phyloP scores from a whole-genome alignment of 2,888 invertebrate species.

The Scaptomyza flava region DNA sequence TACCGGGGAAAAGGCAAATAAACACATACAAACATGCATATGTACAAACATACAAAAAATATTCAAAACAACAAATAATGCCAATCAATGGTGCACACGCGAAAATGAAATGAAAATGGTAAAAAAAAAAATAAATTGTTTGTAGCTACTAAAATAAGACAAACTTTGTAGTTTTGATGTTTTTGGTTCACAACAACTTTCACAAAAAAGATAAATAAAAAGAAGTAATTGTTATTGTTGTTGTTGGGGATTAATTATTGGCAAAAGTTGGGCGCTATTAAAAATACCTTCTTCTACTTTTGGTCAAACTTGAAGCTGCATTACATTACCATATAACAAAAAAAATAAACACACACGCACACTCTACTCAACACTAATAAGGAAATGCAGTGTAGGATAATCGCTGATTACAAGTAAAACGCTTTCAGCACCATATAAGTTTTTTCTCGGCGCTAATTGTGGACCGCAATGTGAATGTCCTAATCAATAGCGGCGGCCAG shows the following conservation, averaged over 20 bases:
- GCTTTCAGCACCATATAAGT: constrained; percentile 43
- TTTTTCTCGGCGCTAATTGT: constrained; percentile 46
- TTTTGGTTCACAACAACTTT: constrained; percentile 70
- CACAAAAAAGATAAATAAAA: constrained; percentile 54
- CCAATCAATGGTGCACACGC: constrained; percentile 69
- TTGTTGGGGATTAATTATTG: constrained; percentile 60
- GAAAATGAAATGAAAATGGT: constrained; percentile 68
- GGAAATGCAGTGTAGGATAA: constrained; percentile 45
- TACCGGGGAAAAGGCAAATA: constrained; percentile 21
- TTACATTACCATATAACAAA: not conserved
- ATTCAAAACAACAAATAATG: constrained; percentile 34
- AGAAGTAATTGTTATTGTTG: constrained; percentile 13
- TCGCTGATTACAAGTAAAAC: constrained; percentile 27
- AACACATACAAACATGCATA: not conserved
- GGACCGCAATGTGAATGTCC: constrained; percentile 67
- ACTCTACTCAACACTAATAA: constrained; percentile 32
- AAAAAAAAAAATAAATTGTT: not conserved
- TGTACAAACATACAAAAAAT: not conserved
- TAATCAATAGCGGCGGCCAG: constrained; percentile 68
- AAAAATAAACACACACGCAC: not conserved
- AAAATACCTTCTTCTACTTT: constrained; percentile 48
- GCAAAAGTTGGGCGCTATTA: constrained; percentile 59
- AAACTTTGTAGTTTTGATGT: constrained; percentile 44
- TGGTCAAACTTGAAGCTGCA: constrained; percentile 44
- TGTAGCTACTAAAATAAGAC: constrained; percentile 50